A percentile compares a stretch with the other conserved stretches of the same genome.
These are phyloP conservation scores for Daubentonia madagascariensis DNA, from an alignment of 2,113 vertebrate genomes.

Conservation along the genomic window DNA sequence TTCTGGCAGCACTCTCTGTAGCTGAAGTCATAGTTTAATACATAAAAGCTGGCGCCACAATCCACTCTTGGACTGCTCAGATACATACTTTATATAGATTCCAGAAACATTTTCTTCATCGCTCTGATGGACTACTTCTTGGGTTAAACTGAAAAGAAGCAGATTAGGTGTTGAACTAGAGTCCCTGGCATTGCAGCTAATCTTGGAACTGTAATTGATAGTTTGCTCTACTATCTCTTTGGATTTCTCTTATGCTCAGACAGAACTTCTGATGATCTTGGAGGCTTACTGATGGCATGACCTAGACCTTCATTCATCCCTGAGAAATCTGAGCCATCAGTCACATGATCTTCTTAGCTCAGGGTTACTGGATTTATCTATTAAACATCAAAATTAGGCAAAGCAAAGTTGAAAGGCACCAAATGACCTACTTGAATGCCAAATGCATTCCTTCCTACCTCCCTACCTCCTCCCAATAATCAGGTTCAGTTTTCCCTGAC, in stretches of 20 bases:
- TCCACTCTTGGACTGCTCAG: background rate
- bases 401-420: background rate
- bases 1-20: background rate
- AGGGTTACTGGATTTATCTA: background rate
- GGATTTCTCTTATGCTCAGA: background rate
- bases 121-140: background rate
- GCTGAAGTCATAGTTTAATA: background rate
- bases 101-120: background rate
- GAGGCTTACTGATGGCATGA: background rate
- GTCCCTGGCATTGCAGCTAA: background rate
- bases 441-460: background rate
- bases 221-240: background rate
- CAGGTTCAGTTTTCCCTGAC: background rate
- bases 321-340: background rate
- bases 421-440: background rate
- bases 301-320: background rate
- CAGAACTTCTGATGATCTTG: background rate
- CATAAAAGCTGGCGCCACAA: background rate
- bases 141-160: background rate
- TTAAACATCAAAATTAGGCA: background rate
- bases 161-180: background rate
- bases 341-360: background rate
- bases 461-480: background rate
- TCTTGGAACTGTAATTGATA: background rate
- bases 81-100: background rate